These are phyloP conservation scores for Napeogenes sylphis DNA, from an alignment of 2,888 invertebrate species.

Conservation along the genomic window DNA sequence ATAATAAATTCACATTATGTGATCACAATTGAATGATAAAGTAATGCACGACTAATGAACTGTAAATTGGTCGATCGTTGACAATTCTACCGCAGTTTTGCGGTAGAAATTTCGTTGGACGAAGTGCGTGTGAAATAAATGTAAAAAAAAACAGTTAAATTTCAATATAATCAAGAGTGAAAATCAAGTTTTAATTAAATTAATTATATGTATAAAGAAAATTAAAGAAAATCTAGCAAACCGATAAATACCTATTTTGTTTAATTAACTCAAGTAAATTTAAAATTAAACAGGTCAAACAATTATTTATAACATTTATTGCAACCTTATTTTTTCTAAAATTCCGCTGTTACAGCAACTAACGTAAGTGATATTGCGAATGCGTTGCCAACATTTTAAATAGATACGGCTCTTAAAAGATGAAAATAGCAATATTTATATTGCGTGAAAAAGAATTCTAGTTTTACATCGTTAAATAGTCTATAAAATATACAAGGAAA, in stretches of 20 bases:
- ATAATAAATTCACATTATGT: too few species aligned
- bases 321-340: background rate
- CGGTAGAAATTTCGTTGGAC: too few species aligned
- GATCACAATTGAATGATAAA: too few species aligned
- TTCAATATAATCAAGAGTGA: too few species aligned
- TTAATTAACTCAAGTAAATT: background rate
- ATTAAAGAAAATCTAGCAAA: too few species aligned
- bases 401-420: slow-evolving; percentile 3
- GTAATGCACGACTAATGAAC: too few species aligned
- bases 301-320: background rate
- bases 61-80: too few species aligned
- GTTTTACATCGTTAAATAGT: background rate
- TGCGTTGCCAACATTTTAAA: slow-evolving; percentile 1
- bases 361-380: slow-evolving; percentile 2
- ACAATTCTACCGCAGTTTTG: too few species aligned
- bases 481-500: background rate
- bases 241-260: background rate
- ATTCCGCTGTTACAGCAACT: background rate
- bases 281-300: background rate
- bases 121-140: too few species aligned
- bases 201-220: too few species aligned
- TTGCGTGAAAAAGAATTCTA: background rate
- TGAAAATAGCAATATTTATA: slow-evolving; percentile 2
- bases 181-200: too few species aligned
- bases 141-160: too few species aligned